phyloP scores from a whole-genome alignment of 2,113 vertebrate genomes.

The Oxyruncus cristatus region DNA sequence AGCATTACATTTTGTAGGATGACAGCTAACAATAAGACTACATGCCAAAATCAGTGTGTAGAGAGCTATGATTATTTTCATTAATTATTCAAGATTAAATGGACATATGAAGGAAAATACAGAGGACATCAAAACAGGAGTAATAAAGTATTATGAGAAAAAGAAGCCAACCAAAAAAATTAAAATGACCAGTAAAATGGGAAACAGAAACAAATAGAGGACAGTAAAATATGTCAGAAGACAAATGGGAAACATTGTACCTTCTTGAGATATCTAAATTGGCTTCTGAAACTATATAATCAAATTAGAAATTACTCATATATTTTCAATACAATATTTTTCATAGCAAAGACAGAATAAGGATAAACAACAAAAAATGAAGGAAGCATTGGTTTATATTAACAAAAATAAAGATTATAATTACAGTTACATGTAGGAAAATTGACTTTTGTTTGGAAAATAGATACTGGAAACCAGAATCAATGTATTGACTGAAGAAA shows the following conservation, averaged over 20 bases:
- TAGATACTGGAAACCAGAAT: background rate
- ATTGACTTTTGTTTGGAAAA: background rate
- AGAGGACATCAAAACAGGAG: background rate
- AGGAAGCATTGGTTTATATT: background rate
- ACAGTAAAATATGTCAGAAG: background rate
- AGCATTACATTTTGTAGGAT: background rate
- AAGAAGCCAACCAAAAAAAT: background rate
- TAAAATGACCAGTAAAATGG: background rate
- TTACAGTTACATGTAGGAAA: background rate
- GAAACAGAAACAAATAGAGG: background rate
- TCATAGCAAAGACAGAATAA: background rate
- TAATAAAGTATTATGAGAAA: background rate
- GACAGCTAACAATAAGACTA: background rate
- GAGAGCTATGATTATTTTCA: background rate
- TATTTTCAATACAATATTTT: background rate
- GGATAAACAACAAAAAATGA: background rate
- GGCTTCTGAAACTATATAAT: background rate
- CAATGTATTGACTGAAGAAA: background rate
- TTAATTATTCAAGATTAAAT: slow-evolving; percentile 33
- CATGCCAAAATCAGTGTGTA: background rate
- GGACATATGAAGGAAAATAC: slow-evolving; percentile 7
- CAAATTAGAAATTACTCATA: background rate
- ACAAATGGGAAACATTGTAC: background rate
- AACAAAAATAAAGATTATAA: background rate
- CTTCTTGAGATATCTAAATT: background rate